A percentile compares a stretch with the other conserved stretches of the same genome.
Conservation (phyloP, 1,140 invertebrate species). For the Meloidogyne exigua region DNA sequence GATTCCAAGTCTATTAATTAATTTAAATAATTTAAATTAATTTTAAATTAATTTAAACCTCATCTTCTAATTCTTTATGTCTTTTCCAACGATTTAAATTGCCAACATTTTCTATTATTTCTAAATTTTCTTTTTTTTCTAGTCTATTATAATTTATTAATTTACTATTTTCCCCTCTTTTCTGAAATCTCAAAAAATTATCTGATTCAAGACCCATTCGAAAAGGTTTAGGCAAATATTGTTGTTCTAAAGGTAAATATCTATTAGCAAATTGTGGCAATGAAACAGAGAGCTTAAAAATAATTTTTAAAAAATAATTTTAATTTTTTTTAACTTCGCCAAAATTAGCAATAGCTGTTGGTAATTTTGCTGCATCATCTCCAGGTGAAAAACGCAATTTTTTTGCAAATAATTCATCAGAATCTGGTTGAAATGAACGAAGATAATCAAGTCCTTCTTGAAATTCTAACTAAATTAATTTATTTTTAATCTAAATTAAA, state of each 20-base stretch:
- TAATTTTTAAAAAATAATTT: not conserved
- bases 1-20: slow-evolving; percentile 11
- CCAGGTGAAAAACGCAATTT: slow-evolving; percentile 61
- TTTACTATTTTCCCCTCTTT: slow-evolving; percentile 4
- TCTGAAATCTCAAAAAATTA: slow-evolving; percentile 36
- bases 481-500: not conserved
- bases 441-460: slow-evolving; percentile 61
- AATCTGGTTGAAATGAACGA: slow-evolving; percentile 55
- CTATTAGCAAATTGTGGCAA: slow-evolving; percentile 61
- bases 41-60: slow-evolving; percentile 1
- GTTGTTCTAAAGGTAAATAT: slow-evolving; percentile 52
- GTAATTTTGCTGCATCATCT: slow-evolving; percentile 61
- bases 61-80: slow-evolving; percentile 13
- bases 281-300: slow-evolving; percentile 40
- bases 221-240: slow-evolving; percentile 57
- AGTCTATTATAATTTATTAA: not conserved
- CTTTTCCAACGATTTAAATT: slow-evolving; percentile 21
- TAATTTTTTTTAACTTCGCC: slow-evolving; percentile 46
- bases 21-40: not conserved
- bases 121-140: not conserved
- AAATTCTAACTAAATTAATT: slow-evolving; percentile 40
- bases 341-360: slow-evolving; percentile 59
- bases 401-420: slow-evolving; percentile 59
- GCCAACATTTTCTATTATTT: slow-evolving; percentile 7
- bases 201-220: slow-evolving; percentile 58